Conservation (phyloP, 2,888 invertebrate species). For the Heliconius ismenius region DNA sequence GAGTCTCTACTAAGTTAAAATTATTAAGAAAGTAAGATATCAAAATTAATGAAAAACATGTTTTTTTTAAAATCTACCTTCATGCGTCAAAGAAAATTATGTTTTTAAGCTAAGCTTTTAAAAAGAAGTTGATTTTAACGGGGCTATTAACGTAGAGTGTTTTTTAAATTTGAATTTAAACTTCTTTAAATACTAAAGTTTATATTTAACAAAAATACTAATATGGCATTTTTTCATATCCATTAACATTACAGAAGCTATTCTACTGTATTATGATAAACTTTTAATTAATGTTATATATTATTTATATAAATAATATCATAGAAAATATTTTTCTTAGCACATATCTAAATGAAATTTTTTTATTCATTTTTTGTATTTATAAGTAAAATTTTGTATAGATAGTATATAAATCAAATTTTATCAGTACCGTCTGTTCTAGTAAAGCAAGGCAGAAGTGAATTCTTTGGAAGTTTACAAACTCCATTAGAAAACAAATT, state of each 20-base stretch:
- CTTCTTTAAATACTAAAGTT: neutral
- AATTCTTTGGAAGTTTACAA: constrained; percentile 11
- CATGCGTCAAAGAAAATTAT: neutral
- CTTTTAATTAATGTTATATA: too few species aligned
- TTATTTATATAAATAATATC: too few species aligned
- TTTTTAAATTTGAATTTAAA: neutral
- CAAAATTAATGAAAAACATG: neutral
- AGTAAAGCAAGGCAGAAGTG: neutral
- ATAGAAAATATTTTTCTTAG: too few species aligned
- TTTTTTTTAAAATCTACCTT: neutral
- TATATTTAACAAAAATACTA: too few species aligned
- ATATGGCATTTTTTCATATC: too few species aligned
- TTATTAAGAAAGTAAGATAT: neutral
- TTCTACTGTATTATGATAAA: too few species aligned
- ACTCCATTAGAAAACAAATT: constrained; percentile 23
- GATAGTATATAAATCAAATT: neutral
- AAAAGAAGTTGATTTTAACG: neutral
- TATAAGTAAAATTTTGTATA: too few species aligned
- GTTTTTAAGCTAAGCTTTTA: constrained; percentile 5
- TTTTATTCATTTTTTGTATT: too few species aligned
- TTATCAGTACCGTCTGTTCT: neutral
- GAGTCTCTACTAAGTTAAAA: neutral
- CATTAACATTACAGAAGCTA: too few species aligned
- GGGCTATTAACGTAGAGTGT: neutral
- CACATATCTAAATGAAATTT: too few species aligned